Evolutionary conservation across 2,113 vertebrate species (phyloP).

Genomic region (Ursus arctos): DNA sequence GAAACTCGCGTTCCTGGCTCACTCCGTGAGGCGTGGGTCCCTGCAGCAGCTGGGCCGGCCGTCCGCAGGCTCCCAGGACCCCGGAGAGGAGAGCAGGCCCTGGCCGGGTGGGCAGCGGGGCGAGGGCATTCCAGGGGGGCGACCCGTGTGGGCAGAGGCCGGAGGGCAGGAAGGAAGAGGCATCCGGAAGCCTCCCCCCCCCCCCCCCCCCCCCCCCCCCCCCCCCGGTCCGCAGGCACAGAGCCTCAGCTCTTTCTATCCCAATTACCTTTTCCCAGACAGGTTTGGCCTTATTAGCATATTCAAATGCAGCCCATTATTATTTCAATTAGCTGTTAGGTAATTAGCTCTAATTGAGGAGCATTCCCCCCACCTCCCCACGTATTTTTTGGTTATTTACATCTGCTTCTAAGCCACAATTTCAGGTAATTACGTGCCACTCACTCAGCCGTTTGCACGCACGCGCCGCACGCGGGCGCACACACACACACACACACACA

Average conservation of each 20-base stretch:
- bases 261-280: conserved; percentile 82
- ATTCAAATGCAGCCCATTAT: conserved; percentile 88
- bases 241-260: conserved; percentile 78
- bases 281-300: conserved; percentile 88
- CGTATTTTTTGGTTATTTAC: conserved; percentile 90
- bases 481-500: neutral
- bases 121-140: accelerated
- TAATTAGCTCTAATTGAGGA: conserved; percentile 91
- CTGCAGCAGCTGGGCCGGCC: neutral
- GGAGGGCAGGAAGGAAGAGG: accelerated
- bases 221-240: neutral
- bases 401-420: conserved; percentile 90
- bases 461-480: neutral
- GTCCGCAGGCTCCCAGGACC: neutral
- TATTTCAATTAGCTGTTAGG: conserved; percentile 92
- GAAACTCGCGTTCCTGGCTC: too few relatives aligned
- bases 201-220: conserved; percentile 44
- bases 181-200: neutral
- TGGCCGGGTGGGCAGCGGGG: accelerated
- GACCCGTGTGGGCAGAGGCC: accelerated
- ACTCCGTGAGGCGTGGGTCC: neutral
- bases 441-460: conserved; percentile 87
- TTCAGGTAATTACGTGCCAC: conserved; percentile 90
- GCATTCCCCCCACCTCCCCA: conserved; percentile 84
- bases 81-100: accelerated